Percentiles rank a stretch among this genome's conserved stretches.
These are phyloP conservation scores for Cynopterus brachyotis DNA, from an alignment of 2,113 vertebrate genomes.

Conservation along the genomic window DNA sequence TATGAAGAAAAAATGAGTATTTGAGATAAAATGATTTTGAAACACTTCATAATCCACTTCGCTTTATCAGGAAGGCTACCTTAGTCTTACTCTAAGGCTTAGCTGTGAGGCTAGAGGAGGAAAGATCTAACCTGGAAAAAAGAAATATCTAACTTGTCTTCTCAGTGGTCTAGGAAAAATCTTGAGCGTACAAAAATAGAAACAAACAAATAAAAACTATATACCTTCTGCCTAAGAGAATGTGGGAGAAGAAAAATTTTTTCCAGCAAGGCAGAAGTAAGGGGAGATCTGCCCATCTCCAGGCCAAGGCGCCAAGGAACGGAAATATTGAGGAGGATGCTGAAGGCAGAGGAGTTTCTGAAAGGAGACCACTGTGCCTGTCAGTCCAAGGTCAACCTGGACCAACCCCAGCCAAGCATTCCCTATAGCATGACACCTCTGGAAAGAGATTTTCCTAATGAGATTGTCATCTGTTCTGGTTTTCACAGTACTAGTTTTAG, in stretches of 20 bases:
- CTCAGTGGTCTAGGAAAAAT: background rate
- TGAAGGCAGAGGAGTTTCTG: background rate
- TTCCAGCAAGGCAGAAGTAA: background rate
- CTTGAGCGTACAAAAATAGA: background rate
- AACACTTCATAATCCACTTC: background rate
- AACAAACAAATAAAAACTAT: background rate
- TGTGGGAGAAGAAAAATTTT: background rate
- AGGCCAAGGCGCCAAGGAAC: background rate
- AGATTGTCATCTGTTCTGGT: background rate
- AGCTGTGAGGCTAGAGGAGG: background rate
- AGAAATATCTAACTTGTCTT: background rate
- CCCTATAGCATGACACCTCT: fast-evolving
- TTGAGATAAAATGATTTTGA: constrained; percentile 27
- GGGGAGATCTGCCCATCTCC: background rate
- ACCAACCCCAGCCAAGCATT: background rate
- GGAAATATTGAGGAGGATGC: background rate
- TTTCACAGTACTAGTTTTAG: background rate
- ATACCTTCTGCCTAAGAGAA: background rate
- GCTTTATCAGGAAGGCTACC: background rate
- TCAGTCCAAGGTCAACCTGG: background rate
- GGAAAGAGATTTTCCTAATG: background rate
- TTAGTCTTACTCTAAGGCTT: background rate
- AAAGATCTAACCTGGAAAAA: background rate
- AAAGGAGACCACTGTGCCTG: background rate
- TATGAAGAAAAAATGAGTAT: background rate